These are phyloP conservation scores for Falco rusticolus DNA, from an alignment of 2,797 vertebrate species.

Conservation along the genomic window DNA sequence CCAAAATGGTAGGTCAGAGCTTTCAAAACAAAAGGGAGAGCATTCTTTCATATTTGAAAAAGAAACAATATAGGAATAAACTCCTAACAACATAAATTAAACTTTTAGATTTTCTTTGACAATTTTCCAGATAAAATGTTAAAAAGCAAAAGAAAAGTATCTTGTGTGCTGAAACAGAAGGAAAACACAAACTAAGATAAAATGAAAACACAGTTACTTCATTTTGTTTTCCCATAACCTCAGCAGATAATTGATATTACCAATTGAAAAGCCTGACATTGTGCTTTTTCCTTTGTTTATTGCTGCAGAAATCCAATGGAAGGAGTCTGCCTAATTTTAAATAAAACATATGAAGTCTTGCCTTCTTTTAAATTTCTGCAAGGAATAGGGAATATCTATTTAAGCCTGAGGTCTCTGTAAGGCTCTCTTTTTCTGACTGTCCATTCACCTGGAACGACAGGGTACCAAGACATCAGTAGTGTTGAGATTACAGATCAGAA, in stretches of 20 bases:
- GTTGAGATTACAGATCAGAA: not conserved
- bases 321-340: not conserved
- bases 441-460: not conserved
- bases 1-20: not conserved
- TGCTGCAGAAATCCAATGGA: not conserved
- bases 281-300: not conserved
- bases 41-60: not conserved
- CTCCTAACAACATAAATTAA: not conserved
- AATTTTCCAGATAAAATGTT: not conserved
- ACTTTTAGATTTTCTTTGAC: not conserved
- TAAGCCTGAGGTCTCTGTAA: not conserved
- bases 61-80: not conserved
- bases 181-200: not conserved
- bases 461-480: not conserved
- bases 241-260: not conserved
- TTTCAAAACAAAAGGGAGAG: not conserved
- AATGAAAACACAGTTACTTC: not conserved
- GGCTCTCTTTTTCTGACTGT: not conserved
- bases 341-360: not conserved
- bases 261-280: not conserved
- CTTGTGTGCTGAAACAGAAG: not conserved
- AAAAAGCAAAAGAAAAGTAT: not conserved
- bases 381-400: not conserved
- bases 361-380: not conserved
- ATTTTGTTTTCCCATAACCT: not conserved